Base-by-base conservation (phyloP, 2,888 invertebrate species). In the Reticulitermes lucifugus region DNA sequence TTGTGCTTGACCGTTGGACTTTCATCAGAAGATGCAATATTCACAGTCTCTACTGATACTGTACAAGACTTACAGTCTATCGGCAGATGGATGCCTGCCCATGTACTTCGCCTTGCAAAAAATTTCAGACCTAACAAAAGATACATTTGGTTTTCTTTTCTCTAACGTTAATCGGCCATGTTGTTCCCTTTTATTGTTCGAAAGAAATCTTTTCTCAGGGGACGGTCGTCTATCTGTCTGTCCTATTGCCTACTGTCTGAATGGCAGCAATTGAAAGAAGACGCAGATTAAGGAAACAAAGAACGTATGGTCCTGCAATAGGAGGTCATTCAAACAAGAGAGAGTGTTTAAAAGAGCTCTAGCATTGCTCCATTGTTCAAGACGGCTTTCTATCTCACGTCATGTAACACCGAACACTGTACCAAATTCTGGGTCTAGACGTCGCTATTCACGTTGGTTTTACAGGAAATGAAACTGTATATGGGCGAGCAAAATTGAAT, bases 281-380 rank as follows among this genome's bases (percentile, higher is more conserved):
- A 79, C n/a, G 55, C 80, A 83, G 85, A 83, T 83, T 83, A 85
- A 79, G 85, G 71, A 85, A 85, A 85, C 85, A 85, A 85, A 77
- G 73, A 12, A 22, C 81, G 25, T 46, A 60, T 41, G 70, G 43
- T 41, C 81, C 9, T 81, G 70, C n/a, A 46, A 80, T 73, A 73
- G 73, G 73, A 73, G 73, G 73, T 73, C 73, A 73, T 73, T 73
- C 73, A 73, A 73, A 73, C 73, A 21, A 41, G 41, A 29, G 41
- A 41, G 22, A 14, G 41, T 29, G 73, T 71, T 73, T 73, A 73
- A 41, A 41, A 73, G 77, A 51, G 43, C 77, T 77, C 46, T 12
- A 43, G 43, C n/a, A 41, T 77, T 46, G n/a, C 22, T 12, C 77
- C 18, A 77, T 77, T 77, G 46, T 77, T 46, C 7, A 51, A 46